Conservation (phyloP, 2,113 vertebrate genomes). For the Macquaria ambigua region DNA sequence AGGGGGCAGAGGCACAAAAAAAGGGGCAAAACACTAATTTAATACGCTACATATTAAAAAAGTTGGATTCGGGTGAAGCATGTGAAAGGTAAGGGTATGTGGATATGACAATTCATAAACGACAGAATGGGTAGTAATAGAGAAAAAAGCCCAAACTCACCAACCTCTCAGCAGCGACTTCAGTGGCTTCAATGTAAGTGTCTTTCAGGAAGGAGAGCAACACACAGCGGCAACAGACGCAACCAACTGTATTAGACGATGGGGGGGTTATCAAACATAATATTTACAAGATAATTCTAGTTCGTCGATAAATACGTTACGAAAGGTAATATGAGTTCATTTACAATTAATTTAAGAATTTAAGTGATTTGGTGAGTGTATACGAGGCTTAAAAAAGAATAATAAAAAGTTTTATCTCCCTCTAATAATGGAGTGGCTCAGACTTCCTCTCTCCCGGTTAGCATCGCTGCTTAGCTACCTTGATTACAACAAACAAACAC, state of each 20-base stretch:
- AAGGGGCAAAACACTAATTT: constrained; percentile 30
- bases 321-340: rapidly evolving
- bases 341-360: rapidly evolving
- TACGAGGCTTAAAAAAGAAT: background rate
- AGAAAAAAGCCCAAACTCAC: constrained; percentile 54
- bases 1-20: constrained; percentile 19
- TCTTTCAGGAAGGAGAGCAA: constrained; percentile 78
- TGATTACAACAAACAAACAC: background rate
- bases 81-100: rapidly evolving
- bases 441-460: constrained; percentile 43
- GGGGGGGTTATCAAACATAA: background rate
- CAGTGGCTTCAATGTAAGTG: constrained; percentile 59
- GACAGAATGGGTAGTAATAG: background rate
- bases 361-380: rapidly evolving
- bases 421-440: constrained; percentile 50
- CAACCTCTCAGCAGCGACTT: constrained; percentile 17
- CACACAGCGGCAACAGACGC: constrained; percentile 81
- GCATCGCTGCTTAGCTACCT: constrained; percentile 24
- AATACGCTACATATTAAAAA: background rate
- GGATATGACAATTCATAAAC: background rate
- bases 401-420: background rate
- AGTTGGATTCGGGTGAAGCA: rapidly evolving
- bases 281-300: background rate
- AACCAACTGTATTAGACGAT: constrained; percentile 55
- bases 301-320: rapidly evolving